Percentiles rank a stretch among this genome's conserved stretches.
These are phyloP conservation scores for Epizoanthus scotinus DNA, from an alignment of 92 coral and sea anemone species.

Conservation along the genomic window DNA sequence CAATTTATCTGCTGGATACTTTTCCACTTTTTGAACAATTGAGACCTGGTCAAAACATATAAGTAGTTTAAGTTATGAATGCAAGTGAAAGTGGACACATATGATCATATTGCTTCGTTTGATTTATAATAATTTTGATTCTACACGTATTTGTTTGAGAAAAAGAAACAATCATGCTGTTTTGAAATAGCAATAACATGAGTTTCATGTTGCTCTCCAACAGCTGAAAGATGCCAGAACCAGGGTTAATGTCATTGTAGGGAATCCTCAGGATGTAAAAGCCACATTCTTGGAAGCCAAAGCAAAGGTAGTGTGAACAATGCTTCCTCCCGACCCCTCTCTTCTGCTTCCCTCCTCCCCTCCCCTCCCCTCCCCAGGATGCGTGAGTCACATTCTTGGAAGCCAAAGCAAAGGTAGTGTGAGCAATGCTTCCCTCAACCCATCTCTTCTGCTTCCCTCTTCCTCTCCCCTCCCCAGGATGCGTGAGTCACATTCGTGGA, in stretches of 20 bases:
- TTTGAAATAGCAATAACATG: not conserved
- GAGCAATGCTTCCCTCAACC: not conserved
- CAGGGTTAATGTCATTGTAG: conserved; percentile 84
- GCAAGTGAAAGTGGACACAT: too few species aligned
- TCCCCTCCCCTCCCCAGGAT: conserved; percentile 48
- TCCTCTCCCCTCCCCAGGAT: too few species aligned
- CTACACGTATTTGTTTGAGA: not conserved
- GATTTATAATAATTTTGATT: too few species aligned
- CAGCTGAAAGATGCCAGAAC: conserved; percentile 94
- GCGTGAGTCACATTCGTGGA: too few species aligned
- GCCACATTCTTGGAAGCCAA: conserved; percentile 80
- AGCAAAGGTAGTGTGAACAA: conserved; percentile 49
- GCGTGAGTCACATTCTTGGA: conserved; percentile 76
- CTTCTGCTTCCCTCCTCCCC: too few species aligned
- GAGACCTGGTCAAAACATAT: too few species aligned
- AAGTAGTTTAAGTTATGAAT: too few species aligned
- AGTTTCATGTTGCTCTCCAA: conserved; percentile 2
- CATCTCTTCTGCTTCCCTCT: too few species aligned
- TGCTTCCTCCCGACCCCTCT: too few species aligned
- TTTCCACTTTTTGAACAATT: too few species aligned
- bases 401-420: conserved; percentile 68
- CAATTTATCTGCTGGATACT: too few species aligned
- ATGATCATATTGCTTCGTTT: too few species aligned
- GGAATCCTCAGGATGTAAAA: conserved; percentile 72
- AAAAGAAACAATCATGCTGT: not conserved